phyloP scores from a whole-genome alignment of 2,113 vertebrate genomes.

The Capricornis sumatraensis region DNA sequence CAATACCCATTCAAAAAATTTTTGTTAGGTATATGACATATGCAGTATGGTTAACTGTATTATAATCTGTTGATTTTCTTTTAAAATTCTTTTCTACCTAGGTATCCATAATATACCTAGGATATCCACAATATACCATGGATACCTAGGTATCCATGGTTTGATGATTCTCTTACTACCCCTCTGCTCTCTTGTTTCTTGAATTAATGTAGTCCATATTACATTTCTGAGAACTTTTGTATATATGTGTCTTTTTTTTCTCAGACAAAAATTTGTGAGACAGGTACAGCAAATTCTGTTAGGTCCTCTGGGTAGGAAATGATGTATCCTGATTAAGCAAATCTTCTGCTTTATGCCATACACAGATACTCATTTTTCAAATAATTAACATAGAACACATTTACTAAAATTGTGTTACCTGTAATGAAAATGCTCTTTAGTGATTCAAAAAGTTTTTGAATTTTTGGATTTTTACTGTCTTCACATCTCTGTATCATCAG shows the following conservation, averaged over 20 bases:
- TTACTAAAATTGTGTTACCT: conserved; percentile 3
- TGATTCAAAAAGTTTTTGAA: neutral
- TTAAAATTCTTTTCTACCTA: neutral
- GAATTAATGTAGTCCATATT: neutral
- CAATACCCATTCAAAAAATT: neutral
- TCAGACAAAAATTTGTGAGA: neutral
- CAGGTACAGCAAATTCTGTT: neutral
- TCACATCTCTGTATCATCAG: neutral
- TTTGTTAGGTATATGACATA: neutral
- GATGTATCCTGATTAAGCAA: neutral
- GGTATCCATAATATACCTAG: neutral
- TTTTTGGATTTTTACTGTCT: neutral
- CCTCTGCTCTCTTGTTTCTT: neutral
- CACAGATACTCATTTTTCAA: neutral
- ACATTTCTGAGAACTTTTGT: neutral
- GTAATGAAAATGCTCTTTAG: neutral
- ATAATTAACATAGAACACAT: neutral
- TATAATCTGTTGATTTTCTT: neutral
- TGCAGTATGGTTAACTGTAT: neutral
- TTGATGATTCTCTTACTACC: neutral
- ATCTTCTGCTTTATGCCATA: neutral
- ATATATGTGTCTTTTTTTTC: neutral
- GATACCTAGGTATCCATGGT: neutral
- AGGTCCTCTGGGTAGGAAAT: neutral
- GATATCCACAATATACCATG: too few relatives aligned